Conservation (phyloP, 2,888 invertebrate species). For the Sylvicola cinctus region DNA sequence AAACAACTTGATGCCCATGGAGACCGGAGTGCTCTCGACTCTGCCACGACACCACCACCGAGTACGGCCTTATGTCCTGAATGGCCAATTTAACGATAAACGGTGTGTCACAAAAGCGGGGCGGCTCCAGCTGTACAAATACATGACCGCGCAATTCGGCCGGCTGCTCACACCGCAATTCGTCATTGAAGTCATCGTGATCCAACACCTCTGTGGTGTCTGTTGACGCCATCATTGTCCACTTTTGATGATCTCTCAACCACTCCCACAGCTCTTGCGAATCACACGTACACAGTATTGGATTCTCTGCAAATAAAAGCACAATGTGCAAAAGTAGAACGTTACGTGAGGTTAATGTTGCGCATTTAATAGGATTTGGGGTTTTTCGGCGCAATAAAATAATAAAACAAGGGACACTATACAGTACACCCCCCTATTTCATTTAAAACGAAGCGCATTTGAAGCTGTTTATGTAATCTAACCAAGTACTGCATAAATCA, state of each 20-base stretch:
- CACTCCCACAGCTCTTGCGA: constrained; percentile 83
- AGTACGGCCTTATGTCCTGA: constrained; percentile 73
- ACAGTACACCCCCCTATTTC: too few relatives aligned
- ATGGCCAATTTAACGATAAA: constrained; percentile 66
- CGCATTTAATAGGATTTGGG: too few relatives aligned
- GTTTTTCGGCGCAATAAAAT: too few relatives aligned
- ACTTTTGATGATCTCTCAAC: constrained; percentile 71
- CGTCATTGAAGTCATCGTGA: constrained; percentile 12
- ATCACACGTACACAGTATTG: constrained; percentile 74
- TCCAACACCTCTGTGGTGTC: too few relatives aligned
- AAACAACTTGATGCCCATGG: constrained; percentile 68
- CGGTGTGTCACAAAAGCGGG: constrained; percentile 68
- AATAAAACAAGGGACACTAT: too few relatives aligned
- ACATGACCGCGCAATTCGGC: constrained; percentile 52
- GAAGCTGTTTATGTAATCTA: too few relatives aligned
- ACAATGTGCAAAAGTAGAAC: too few relatives aligned
- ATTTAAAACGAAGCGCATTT: too few relatives aligned
- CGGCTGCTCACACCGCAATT: constrained; percentile 62
- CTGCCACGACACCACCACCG: constrained; percentile 75
- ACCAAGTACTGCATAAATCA: too few relatives aligned
- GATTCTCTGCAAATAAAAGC: constrained; percentile 45
- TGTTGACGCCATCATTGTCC: constrained; percentile 13
- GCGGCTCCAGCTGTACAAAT: constrained; percentile 54
- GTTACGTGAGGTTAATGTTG: too few relatives aligned
- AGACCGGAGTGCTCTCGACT: constrained; percentile 69